Evolutionary conservation across 2,888 invertebrate genomes (phyloP).

Genomic region (Pheosia gnoma): DNA sequence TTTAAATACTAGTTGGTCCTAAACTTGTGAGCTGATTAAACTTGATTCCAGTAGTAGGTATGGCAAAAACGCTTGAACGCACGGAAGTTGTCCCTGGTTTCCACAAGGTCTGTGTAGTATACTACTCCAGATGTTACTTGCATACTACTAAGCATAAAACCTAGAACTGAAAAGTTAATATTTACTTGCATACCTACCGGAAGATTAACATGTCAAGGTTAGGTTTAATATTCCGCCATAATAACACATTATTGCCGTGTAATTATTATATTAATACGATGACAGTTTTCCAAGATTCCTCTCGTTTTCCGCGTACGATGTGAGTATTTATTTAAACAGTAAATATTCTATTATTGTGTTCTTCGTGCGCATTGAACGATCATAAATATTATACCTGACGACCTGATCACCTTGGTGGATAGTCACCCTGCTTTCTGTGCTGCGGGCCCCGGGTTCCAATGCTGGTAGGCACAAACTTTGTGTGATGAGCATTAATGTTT

Average conservation of each 20-base stretch:
- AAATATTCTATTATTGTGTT: neutral
- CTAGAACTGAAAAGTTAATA: neutral
- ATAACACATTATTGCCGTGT: neutral
- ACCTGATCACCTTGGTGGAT: no score
- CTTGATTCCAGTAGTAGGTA: no score
- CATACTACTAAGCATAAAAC: neutral
- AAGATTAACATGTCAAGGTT: neutral
- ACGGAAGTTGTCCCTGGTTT: no score
- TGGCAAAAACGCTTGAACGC: no score
- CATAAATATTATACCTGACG: neutral
- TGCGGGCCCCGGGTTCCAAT: no score
- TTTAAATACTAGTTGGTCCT: no score
- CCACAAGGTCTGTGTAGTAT: no score
- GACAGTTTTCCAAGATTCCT: neutral
- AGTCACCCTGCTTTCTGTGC: no score
- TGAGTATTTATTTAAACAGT: neutral
- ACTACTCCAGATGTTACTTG: no score
- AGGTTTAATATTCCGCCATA: neutral
- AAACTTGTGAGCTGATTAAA: no score
- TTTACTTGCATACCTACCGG: neutral
- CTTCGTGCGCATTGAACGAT: neutral
- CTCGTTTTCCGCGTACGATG: slow-evolving; percentile 1
- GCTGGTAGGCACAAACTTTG: no score
- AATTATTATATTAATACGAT: slow-evolving; percentile 1
- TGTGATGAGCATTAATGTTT: no score